Percentiles rank a stretch among this genome's conserved stretches.
These are phyloP conservation scores for Xiphydria camelus DNA, from an alignment of 2,888 invertebrate genomes.

Conservation along the genomic window DNA sequence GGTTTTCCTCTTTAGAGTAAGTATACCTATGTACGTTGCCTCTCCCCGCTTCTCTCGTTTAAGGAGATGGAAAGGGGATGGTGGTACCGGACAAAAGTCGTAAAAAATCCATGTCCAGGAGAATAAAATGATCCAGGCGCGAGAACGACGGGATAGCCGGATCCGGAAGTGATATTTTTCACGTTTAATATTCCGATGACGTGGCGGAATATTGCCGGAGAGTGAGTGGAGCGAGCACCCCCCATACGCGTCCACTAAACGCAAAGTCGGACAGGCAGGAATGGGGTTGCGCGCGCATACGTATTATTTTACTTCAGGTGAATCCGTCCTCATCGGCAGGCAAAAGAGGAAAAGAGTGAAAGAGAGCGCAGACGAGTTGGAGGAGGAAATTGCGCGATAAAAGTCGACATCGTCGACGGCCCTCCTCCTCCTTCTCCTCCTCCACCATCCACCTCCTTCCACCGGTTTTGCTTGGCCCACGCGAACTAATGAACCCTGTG, in stretches of 20 bases:
- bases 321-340: too few relatives aligned
- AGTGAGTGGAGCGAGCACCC: neutral
- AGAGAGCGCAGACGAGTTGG: neutral
- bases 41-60: too few relatives aligned
- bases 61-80: too few relatives aligned
- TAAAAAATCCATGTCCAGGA: too few relatives aligned
- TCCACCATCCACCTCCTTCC: slow-evolving; percentile 23
- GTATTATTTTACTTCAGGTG: slow-evolving; percentile 10
- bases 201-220: slow-evolving; percentile 29
- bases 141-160: too few relatives aligned
- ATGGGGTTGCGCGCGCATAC: slow-evolving; percentile 11
- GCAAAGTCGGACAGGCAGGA: slow-evolving; percentile 16
- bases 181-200: slow-evolving; percentile 46
- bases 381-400: slow-evolving; percentile 40
- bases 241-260: slow-evolving; percentile 12
- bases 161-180: slow-evolving; percentile 40
- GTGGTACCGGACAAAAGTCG: too few relatives aligned
- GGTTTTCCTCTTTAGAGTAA: too few relatives aligned
- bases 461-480: slow-evolving; percentile 33
- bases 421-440: too few relatives aligned
- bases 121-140: too few relatives aligned
- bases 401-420: too few relatives aligned
- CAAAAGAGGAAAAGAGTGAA: too few relatives aligned
- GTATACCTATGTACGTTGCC: too few relatives aligned
- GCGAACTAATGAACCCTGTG: slow-evolving; percentile 34